phyloP scores from a whole-genome alignment of 2,797 vertebrate species.

The Crocodylus rhombifer region DNA sequence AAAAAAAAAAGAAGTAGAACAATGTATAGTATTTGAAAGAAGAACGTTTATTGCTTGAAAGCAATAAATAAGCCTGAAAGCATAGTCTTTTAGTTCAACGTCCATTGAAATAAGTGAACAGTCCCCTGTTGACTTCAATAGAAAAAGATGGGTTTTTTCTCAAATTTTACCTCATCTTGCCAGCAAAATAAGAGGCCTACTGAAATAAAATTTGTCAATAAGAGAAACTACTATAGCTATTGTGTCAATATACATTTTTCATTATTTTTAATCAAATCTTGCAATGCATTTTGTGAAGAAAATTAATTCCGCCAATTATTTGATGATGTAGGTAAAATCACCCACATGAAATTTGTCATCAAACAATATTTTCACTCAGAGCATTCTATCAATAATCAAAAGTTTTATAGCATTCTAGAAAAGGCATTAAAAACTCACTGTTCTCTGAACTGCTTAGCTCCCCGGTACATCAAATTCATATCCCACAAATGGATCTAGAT shows the following conservation, averaged over 20 bases:
- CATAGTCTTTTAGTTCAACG: conserved; percentile 14
- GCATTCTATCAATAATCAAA: neutral
- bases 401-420: neutral
- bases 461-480: neutral
- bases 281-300: neutral
- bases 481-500: neutral
- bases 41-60: neutral
- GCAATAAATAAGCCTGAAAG: conserved; percentile 33
- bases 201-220: neutral
- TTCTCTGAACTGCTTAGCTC: neutral
- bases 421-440: accelerated
- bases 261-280: neutral
- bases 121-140: conserved; percentile 53
- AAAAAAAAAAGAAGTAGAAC: neutral
- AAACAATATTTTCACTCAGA: neutral
- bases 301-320: neutral
- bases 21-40: neutral
- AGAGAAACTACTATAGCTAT: neutral
- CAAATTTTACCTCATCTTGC: neutral
- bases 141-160: conserved; percentile 7
- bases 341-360: neutral
- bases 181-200: neutral
- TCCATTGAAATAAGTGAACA: conserved; percentile 45
- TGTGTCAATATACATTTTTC: neutral
- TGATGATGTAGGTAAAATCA: neutral